These are phyloP conservation scores for Agrochola lota DNA, from an alignment of 2,888 invertebrate species.

Conservation along the genomic window DNA sequence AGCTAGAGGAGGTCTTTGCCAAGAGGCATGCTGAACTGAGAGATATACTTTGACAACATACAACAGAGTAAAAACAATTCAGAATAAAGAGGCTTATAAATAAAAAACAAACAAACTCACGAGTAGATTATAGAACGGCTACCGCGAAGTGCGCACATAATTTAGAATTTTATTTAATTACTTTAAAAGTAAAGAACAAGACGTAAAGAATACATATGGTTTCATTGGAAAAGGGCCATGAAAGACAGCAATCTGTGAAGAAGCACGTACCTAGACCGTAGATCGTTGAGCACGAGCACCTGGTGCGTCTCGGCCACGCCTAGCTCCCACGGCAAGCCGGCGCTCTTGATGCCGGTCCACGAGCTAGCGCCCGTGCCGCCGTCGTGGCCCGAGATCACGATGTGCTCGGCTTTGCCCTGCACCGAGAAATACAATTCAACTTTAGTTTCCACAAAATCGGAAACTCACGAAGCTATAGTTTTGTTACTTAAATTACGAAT, in stretches of 20 bases:
- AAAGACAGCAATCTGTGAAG: not conserved
- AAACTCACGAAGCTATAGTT: not conserved
- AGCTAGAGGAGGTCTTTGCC: too few relatives aligned
- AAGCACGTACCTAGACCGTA: conserved; percentile 84
- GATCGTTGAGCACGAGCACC: conserved; percentile 97
- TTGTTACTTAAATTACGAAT: not conserved
- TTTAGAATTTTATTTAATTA: not conserved
- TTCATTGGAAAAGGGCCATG: not conserved
- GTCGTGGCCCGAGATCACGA: conserved; percentile 99
- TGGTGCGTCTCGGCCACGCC: conserved; percentile 99
- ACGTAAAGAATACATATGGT: too few relatives aligned
- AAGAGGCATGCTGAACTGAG: too few relatives aligned
- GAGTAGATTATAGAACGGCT: not conserved
- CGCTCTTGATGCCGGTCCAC: conserved; percentile 99
- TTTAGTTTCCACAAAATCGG: not conserved
- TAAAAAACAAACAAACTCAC: too few relatives aligned
- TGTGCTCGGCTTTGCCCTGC: conserved; percentile 99
- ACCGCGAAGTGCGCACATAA: not conserved
- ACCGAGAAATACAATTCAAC: too few relatives aligned
- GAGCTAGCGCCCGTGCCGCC: conserved; percentile 99
- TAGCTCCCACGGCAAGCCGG: conserved; percentile 99
- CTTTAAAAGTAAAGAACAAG: too few relatives aligned
- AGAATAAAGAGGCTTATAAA: too few relatives aligned
- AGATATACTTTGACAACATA: too few relatives aligned
- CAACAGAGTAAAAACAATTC: too few relatives aligned